Conservation (phyloP, 2,888 invertebrate genomes). For the Cheilosia impressa region DNA sequence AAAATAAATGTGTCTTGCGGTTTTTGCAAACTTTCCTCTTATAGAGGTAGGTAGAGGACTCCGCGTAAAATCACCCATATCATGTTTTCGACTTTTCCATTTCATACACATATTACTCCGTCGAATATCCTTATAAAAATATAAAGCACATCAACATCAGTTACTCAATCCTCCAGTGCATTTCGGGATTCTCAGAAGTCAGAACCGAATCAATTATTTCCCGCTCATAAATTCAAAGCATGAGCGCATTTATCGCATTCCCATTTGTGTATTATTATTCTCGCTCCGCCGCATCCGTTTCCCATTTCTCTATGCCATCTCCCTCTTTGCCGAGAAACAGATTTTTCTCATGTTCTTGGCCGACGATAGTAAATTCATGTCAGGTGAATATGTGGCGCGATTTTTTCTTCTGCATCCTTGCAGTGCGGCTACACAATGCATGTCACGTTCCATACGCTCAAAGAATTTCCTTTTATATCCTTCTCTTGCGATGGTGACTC, state of each 20-base stretch:
- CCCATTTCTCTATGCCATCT: neutral
- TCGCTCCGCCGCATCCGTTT: neutral
- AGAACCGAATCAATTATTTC: conserved; percentile 42
- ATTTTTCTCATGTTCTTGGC: conserved; percentile 2
- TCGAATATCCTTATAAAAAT: neutral
- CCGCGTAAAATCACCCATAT: too few species aligned
- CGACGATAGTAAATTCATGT: conserved; percentile 33
- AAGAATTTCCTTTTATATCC: conserved; percentile 19
- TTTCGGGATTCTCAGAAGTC: conserved; percentile 13
- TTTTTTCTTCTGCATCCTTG: conserved; percentile 37
- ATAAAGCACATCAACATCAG: neutral
- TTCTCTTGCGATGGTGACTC: neutral
- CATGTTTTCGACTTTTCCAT: too few species aligned
- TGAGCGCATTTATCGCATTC: conserved; percentile 41
- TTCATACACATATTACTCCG: neutral
- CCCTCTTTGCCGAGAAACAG: neutral
- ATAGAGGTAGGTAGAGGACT: too few species aligned
- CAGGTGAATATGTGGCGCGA: conserved; percentile 46
- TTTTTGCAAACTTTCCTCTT: too few species aligned
- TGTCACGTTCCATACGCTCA: conserved; percentile 29
- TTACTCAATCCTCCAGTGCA: neutral
- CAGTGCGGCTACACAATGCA: conserved; percentile 36
- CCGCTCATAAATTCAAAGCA: conserved; percentile 45
- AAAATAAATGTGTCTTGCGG: too few species aligned
- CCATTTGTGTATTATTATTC: conserved; percentile 3